Base-by-base conservation (phyloP, 2,888 invertebrate species). In the Pristionchus exspectatus region DNA sequence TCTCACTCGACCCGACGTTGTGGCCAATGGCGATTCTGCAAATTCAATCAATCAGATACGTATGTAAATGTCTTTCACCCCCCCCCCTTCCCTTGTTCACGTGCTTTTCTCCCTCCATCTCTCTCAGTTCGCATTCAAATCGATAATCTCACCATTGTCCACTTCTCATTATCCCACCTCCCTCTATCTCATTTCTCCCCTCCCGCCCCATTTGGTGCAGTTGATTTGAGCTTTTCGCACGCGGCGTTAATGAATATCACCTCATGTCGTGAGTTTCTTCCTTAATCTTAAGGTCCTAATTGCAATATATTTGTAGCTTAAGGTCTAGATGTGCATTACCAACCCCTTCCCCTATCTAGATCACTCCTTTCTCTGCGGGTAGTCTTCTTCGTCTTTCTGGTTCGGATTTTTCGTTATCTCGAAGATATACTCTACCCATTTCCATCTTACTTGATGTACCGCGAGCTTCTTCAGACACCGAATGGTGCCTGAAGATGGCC, bases 1-100 rank as follows among this genome's bases (percentile, higher is more conserved):
- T 9, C 94, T 87, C 9, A 93, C 92, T 44, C 99, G 96, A 96
- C 0, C 98, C 97, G 0, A 99, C 98, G 96, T 99, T 99, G 95
- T 99, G 99, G 0, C 99, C 99, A 12, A 99, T 96, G 24, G 98
- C 96, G 81, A 81, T 81, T 27, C 81, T 81, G 81, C 18, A 38
- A 69, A 63, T 24, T n/a, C 21, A 63, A 7, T 63, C 24, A n/a
- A 63, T 63, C 24, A 63, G 2, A 24, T 5, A 24, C 9, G 2
- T 59, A 59, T 18, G 21, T 18, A 59, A 59, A 24, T 59, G 44
- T 59, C 2, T 59, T 24, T 59, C 24, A 24, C 21, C 21, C 59
- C 24, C 59, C 59, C 18, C 0, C 21, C 59, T 59, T 21, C 24
- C 59, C 59, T 24, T 59, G 21, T 59, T 14, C 59, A 50, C 44